Percentiles rank a stretch among this genome's conserved stretches.
Evolutionary conservation across 2,888 invertebrate genomes (phyloP).

Genomic region (Eulithis prunata): DNA sequence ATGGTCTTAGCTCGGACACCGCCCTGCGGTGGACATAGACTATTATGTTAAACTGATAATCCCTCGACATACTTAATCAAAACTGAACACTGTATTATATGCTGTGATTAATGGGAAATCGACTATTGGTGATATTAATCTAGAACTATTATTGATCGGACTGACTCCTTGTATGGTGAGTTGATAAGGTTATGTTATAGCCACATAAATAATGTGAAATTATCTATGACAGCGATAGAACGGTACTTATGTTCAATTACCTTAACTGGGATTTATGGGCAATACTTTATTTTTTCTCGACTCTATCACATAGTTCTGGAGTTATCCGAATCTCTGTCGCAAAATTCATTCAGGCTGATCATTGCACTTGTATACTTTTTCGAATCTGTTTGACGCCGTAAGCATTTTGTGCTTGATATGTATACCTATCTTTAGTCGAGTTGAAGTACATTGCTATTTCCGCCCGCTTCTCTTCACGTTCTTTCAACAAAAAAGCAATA

Average conservation of each 20-base stretch:
- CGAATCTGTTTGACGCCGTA: too few species aligned
- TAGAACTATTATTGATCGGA: conserved; percentile 34
- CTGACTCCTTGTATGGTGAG: conserved; percentile 13
- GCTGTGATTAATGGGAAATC: conserved; percentile 50
- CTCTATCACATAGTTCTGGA: neutral
- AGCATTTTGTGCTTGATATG: too few species aligned
- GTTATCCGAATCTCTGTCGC: neutral
- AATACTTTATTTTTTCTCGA: neutral
- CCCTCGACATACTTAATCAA: conserved; percentile 57
- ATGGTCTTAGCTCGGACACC: conserved; percentile 59
- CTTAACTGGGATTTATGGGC: conserved; percentile 2
- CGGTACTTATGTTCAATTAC: neutral
- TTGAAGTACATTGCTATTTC: too few species aligned
- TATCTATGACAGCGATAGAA: conserved; percentile 3
- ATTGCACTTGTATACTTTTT: neutral
- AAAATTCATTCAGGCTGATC: neutral
- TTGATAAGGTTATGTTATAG: conserved; percentile 15
- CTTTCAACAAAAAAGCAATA: too few species aligned
- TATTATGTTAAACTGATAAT: conserved; percentile 56
- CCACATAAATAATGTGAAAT: conserved; percentile 7
- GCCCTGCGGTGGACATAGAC: conserved; percentile 51
- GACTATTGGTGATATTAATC: conserved; percentile 44
- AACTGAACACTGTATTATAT: conserved; percentile 46
- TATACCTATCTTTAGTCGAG: too few species aligned
- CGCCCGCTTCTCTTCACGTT: too few species aligned